phyloP scores from a whole-genome alignment of 2,797 vertebrate genomes.

The Sarcophilus harrisii region DNA sequence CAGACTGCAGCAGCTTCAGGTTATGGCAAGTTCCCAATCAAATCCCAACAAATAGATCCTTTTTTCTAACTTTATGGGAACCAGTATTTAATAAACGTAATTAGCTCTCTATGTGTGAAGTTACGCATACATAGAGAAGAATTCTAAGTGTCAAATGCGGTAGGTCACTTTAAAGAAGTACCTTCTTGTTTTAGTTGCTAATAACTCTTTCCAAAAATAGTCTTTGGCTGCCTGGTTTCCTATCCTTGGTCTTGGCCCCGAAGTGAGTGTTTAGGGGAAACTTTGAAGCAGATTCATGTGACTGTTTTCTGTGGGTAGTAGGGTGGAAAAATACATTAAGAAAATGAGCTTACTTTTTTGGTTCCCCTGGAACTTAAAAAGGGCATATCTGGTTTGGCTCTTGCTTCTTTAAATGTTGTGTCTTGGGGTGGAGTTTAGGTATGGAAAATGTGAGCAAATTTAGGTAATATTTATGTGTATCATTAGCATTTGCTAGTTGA shows the following conservation, averaged over 20 bases:
- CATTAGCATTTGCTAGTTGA: background rate
- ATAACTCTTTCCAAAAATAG: conserved; percentile 56
- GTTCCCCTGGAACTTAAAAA: conserved; percentile 66
- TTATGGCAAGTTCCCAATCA: conserved; percentile 41
- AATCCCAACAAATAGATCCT: conserved; percentile 36
- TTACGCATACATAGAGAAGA: background rate
- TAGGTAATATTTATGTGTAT: background rate
- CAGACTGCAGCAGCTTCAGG: conserved; percentile 47
- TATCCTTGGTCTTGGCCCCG: conserved; percentile 42
- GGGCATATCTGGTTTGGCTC: conserved; percentile 14
- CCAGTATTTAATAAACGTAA: conserved; percentile 60
- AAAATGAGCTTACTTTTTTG: conserved; percentile 51
- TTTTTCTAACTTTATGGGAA: conserved; percentile 52
- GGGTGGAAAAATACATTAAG: conserved; percentile 67
- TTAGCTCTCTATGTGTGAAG: background rate
- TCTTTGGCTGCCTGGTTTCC: conserved; percentile 43
- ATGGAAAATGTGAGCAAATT: conserved; percentile 9
- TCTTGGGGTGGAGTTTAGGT: conserved; percentile 11
- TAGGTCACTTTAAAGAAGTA: conserved; percentile 31
- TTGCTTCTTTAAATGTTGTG: conserved; percentile 44
- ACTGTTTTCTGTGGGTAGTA: conserved; percentile 49
- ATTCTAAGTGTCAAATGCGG: conserved; percentile 3
- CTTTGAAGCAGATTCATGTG: conserved; percentile 65
- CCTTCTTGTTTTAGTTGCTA: background rate
- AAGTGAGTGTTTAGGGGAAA: conserved; percentile 53